A percentile compares a stretch with the other conserved stretches of the same genome.
These are phyloP conservation scores for Colaptes auratus DNA, from an alignment of 2,113 vertebrate species.

Conservation along the genomic window DNA sequence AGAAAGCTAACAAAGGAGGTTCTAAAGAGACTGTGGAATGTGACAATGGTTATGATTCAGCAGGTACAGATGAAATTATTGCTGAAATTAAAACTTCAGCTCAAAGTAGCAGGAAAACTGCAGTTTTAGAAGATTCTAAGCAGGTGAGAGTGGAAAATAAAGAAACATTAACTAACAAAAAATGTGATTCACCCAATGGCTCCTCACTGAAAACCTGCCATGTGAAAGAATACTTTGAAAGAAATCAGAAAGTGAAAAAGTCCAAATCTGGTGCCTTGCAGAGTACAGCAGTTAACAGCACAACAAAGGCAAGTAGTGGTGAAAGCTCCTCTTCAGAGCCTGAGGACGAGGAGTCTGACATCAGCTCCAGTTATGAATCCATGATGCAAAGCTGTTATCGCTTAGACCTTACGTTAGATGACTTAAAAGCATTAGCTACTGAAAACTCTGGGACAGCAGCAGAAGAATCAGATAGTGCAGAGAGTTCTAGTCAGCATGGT, in stretches of 20 bases:
- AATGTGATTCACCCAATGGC: background rate
- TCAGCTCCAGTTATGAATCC: slow-evolving; percentile 82
- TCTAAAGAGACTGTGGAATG: background rate
- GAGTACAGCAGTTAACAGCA: background rate
- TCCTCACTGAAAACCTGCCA: background rate
- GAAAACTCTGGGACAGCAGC: background rate
- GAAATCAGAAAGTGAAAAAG: background rate
- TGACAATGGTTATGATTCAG: slow-evolving; percentile 83
- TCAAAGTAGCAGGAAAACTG: background rate
- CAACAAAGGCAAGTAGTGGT: background rate
- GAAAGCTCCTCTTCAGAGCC: slow-evolving; percentile 51
- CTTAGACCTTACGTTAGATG: slow-evolving; percentile 83
- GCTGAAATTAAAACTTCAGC: slow-evolving; percentile 68
- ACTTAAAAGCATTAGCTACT: slow-evolving; percentile 81
- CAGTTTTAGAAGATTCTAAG: background rate
- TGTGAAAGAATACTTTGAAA: background rate
- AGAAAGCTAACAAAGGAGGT: background rate
- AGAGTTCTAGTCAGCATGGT: background rate
- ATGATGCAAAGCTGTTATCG: slow-evolving; percentile 83
- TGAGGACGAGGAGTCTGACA: slow-evolving; percentile 53
- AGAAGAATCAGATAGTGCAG: background rate
- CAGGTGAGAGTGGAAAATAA: background rate
- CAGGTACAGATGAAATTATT: slow-evolving; percentile 90
- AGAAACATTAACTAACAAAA: background rate
- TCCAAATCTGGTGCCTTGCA: background rate